These are phyloP conservation scores for Styela clava DNA, from an alignment of 23 tunicate species.

Conservation along the genomic window DNA sequence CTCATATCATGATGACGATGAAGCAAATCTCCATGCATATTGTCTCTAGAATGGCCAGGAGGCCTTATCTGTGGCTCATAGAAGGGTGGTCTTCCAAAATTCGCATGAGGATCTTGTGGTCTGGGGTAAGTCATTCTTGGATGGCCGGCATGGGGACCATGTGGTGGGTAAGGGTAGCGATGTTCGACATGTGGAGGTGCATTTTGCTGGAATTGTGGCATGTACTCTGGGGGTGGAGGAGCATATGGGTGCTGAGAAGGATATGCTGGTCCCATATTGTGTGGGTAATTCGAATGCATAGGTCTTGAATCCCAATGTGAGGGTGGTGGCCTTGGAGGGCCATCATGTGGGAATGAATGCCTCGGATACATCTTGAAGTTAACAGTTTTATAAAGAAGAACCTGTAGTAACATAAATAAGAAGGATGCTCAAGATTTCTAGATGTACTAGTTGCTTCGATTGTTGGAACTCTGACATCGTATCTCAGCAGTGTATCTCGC, in stretches of 20 bases:
- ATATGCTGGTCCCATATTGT: neutral
- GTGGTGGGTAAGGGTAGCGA: neutral
- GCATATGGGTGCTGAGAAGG: neutral
- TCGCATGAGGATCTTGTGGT: neutral
- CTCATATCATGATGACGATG: neutral
- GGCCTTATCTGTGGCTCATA: neutral
- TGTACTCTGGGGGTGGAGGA: neutral
- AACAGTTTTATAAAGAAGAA: no score
- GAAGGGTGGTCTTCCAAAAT: neutral
- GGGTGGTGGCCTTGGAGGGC: neutral
- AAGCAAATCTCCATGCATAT: neutral
- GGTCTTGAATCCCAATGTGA: neutral
- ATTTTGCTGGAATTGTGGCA: neutral
- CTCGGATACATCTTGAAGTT: neutral
- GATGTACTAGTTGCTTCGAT: no score
- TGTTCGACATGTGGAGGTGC: neutral
- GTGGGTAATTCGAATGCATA: neutral
- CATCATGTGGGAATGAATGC: neutral
- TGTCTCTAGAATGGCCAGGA: no score
- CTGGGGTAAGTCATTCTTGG: neutral
- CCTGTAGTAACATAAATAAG: no score
- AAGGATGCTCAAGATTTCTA: no score
- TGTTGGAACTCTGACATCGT: no score
- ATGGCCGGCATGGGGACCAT: neutral
- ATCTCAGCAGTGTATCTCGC: no score